Conservation (phyloP, 2,797 vertebrate genomes). For the Florisuga fusca region DNA sequence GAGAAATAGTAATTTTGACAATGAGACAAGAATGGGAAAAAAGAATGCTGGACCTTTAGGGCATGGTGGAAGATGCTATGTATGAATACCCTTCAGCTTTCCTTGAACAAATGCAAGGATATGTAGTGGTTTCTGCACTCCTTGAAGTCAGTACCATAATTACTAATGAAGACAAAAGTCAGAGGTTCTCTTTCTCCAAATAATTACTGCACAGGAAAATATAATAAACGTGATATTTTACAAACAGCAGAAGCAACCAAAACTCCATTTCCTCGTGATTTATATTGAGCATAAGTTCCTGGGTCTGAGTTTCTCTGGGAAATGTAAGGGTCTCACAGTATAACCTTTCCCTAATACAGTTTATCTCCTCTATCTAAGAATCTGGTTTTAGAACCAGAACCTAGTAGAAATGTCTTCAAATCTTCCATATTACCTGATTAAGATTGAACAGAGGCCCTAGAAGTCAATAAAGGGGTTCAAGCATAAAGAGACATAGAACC, state of each 20-base stretch:
- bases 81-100: not conserved
- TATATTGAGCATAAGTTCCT: not conserved
- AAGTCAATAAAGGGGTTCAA: not conserved
- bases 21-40: not conserved
- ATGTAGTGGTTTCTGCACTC: not conserved
- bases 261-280: not conserved
- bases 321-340: not conserved
- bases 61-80: not conserved
- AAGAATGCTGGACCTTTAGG: not conserved
- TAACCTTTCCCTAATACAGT: not conserved
- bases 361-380: not conserved
- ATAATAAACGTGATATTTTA: not conserved
- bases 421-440: not conserved
- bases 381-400: not conserved
- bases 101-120: not conserved
- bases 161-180: not conserved
- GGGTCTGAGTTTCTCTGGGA: not conserved
- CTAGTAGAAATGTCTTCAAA: not conserved
- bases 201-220: not conserved
- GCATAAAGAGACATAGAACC: fast-evolving
- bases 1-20: not conserved
- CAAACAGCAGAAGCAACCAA: not conserved
- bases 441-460: not conserved
- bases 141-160: not conserved
- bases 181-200: not conserved